Evolutionary conservation across 2,888 invertebrate species (phyloP).

Genomic region (Melanchra persicariae): DNA sequence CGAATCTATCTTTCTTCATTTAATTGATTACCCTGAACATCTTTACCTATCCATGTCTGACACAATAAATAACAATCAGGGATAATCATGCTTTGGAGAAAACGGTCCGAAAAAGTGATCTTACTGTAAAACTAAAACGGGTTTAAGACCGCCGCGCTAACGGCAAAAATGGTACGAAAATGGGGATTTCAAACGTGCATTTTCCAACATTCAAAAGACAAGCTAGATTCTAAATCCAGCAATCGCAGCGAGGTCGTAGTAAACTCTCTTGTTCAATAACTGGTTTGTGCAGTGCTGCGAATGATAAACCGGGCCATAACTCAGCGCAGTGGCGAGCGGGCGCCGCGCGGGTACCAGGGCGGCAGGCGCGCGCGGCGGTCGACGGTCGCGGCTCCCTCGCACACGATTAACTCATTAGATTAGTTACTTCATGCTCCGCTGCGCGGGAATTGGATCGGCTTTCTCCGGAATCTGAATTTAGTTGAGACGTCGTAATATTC

Average conservation of each 20-base stretch:
- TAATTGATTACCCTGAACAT: too few relatives aligned
- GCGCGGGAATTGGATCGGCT: constrained; percentile 59
- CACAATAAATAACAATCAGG: neutral
- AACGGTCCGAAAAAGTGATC: too few relatives aligned
- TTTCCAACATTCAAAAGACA: constrained; percentile 6
- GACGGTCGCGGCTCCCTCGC: constrained; percentile 46
- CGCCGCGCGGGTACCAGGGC: constrained; percentile 7
- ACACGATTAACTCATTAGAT: constrained; percentile 64
- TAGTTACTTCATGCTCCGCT: constrained; percentile 60
- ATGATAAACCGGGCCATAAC: constrained; percentile 60
- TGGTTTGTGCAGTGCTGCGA: constrained; percentile 54
- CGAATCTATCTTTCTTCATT: too few relatives aligned
- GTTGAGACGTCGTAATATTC: constrained; percentile 52
- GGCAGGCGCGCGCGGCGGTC: constrained; percentile 29
- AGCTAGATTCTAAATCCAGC: constrained; percentile 24
- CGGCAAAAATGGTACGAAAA: neutral
- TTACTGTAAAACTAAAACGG: neutral
- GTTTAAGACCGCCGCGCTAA: neutral
- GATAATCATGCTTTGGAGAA: too few relatives aligned
- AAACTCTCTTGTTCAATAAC: constrained; percentile 57
- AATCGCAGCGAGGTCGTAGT: constrained; percentile 29
- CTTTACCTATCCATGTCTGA: neutral
- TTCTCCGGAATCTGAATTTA: constrained; percentile 58
- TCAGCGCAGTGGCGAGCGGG: constrained; percentile 43
- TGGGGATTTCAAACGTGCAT: neutral